Evolutionary conservation across 2,113 vertebrate species (phyloP).

Genomic region (Python bivittatus): DNA sequence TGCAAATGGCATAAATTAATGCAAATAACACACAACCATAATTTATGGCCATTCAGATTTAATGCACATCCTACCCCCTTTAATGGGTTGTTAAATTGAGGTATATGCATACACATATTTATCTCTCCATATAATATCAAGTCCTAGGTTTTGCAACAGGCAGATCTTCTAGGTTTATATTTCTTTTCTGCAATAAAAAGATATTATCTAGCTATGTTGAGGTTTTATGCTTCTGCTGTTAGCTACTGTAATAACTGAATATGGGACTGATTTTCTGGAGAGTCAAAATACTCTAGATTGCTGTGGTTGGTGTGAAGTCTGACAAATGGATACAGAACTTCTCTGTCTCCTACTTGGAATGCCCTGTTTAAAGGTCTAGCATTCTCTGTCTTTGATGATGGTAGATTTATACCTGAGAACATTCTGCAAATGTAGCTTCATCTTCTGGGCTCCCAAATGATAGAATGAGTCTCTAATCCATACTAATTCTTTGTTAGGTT

Average conservation of each 20-base stretch:
- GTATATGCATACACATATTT: background rate
- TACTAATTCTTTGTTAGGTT: background rate
- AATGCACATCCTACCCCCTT: background rate
- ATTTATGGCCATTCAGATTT: background rate
- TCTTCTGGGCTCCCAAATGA: background rate
- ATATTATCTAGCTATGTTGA: background rate
- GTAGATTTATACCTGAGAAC: background rate
- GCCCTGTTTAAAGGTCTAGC: background rate
- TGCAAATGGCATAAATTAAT: background rate
- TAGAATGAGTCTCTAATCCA: background rate
- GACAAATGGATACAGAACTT: background rate
- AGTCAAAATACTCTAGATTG: background rate
- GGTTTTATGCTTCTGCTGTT: background rate
- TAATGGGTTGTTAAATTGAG: background rate
- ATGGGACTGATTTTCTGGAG: background rate
- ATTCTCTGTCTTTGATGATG: background rate
- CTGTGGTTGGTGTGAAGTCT: background rate
- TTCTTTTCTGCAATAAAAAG: background rate
- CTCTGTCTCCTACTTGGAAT: background rate
- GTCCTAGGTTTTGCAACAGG: background rate
- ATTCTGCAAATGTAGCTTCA: background rate
- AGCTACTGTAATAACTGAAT: background rate
- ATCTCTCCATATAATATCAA: background rate
- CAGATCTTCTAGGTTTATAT: background rate
- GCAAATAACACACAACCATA: background rate